Percentiles rank a stretch among this genome's conserved stretches.
Conservation (phyloP, 2,113 vertebrate genomes). For the Aramus guarauna region DNA sequence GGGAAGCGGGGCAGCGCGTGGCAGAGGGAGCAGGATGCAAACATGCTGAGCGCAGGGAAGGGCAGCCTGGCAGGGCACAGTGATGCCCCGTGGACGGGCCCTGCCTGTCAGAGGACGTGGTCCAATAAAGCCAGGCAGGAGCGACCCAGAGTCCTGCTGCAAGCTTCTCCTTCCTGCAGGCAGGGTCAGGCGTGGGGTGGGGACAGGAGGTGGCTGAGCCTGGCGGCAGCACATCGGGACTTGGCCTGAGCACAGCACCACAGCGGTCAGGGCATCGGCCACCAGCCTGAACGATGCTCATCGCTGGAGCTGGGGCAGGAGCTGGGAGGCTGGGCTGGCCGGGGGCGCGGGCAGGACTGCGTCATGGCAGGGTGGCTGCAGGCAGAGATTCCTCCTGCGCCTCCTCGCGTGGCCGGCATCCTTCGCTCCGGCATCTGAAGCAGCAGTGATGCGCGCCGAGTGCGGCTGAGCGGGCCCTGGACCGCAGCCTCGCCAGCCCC, state of each 20-base stretch:
- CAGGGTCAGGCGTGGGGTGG: not conserved
- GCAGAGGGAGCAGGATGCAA: not conserved
- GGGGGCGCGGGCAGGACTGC: not conserved
- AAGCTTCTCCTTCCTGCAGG: not conserved
- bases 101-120: fast-evolving
- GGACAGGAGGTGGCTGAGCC: not conserved
- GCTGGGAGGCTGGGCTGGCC: not conserved
- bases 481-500: not conserved
- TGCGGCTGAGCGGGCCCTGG: not conserved
- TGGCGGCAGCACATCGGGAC: not conserved
- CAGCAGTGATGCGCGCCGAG: not conserved
- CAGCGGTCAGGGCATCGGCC: not conserved
- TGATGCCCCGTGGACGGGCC: fast-evolving
- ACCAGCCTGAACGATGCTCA: fast-evolving
- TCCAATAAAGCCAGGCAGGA: not conserved
- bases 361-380: not conserved
- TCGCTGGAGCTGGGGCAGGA: not conserved
- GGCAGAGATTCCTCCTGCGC: not conserved
- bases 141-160: not conserved
- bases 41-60: not conserved
- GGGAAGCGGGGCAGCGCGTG: not conserved
- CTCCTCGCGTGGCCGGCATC: not conserved
- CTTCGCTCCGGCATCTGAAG: not conserved
- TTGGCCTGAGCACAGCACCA: not conserved
- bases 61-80: not conserved